Base-by-base conservation (phyloP, 2,888 invertebrate genomes). In the Oscheius sp. region DNA sequence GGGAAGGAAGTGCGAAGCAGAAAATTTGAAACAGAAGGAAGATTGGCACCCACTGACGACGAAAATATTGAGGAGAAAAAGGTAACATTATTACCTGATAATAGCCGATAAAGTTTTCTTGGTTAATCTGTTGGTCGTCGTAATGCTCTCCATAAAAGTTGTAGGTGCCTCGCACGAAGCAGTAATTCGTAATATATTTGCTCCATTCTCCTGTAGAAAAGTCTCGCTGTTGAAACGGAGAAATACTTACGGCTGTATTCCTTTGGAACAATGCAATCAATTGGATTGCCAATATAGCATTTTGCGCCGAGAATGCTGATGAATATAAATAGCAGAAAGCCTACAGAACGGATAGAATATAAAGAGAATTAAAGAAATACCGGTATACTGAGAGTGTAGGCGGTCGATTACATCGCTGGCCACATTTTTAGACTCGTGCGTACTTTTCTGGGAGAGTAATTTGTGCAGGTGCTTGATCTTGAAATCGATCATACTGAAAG, bases 121-220 rank as follows among this genome's bases (percentile, higher is more conserved):
- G 21, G 5, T 29, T 37, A 21, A 21, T 21, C n/a, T 42, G 29
- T 0, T 37, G 11, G 13, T 62, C 11, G 32, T 63, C 63, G 32
- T 29, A 63, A n/a, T 63, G 63, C 4, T 47, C 13, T 29, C 48
- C 63, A 48, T 48, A n/a, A 35, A 33, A 60, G 11, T 32, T 13
- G 11, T 63, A 63, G 21, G 63, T 63, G 29, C 63, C 63, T 63
- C 63, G 5, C 11, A 63, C 63, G 5, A 63, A 29, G 29, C 63
- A 63, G 48, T 63, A 63, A 11, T 29, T 47, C n/a, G 21, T 7
- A 2, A 48, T 11, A 48, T 48, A 63, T 4, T 48, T 32, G 1
- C 10, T 21, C 63, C 63, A 48, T 21, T 48, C 63, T 13, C 37
- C n/a, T 29, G 32, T 48, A 21, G 47, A 7, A 13, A 62, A 62